These are phyloP conservation scores for Heliconius hermathena DNA, from an alignment of 1,140 invertebrate genomes.

Conservation along the genomic window DNA sequence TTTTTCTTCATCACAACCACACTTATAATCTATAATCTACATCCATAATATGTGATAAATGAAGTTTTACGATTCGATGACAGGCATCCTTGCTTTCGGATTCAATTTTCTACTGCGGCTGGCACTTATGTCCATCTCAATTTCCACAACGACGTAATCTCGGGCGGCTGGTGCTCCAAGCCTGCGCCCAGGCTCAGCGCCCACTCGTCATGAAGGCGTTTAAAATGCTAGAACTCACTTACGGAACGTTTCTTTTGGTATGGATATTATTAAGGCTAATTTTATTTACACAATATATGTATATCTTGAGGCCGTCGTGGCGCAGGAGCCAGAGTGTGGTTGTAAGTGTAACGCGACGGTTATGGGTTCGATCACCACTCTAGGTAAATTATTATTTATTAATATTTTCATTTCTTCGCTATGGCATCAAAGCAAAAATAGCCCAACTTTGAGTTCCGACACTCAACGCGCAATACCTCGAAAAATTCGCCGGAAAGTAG, in stretches of 20 bases:
- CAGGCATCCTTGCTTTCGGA: constrained; percentile 63
- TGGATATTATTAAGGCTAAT: constrained; percentile 5
- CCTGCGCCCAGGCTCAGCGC: constrained; percentile 53
- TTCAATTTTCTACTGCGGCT: constrained; percentile 69
- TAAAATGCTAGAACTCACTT: constrained; percentile 66
- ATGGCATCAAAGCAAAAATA: too few relatives aligned
- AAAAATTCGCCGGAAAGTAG: too few relatives aligned
- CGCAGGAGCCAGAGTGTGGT: too few relatives aligned
- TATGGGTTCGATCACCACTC: too few relatives aligned
- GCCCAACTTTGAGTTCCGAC: too few relatives aligned
- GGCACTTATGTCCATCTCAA: constrained; percentile 51
- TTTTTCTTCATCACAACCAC: neutral
- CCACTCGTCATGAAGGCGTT: constrained; percentile 69
- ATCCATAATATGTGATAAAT: constrained; percentile 3
- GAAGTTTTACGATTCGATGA: neutral
- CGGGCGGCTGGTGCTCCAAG: constrained; percentile 54
- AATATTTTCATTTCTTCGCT: too few relatives aligned
- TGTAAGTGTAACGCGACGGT: too few relatives aligned
- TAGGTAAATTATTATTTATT: too few relatives aligned
- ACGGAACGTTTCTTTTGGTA: constrained; percentile 63
- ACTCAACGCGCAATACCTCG: too few relatives aligned
- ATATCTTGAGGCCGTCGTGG: neutral
- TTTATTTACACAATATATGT: neutral
- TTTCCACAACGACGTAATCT: constrained; percentile 42
- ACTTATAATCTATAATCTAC: neutral